Base-by-base conservation (phyloP, 2,888 invertebrate genomes). In the Cantharis rufa region DNA sequence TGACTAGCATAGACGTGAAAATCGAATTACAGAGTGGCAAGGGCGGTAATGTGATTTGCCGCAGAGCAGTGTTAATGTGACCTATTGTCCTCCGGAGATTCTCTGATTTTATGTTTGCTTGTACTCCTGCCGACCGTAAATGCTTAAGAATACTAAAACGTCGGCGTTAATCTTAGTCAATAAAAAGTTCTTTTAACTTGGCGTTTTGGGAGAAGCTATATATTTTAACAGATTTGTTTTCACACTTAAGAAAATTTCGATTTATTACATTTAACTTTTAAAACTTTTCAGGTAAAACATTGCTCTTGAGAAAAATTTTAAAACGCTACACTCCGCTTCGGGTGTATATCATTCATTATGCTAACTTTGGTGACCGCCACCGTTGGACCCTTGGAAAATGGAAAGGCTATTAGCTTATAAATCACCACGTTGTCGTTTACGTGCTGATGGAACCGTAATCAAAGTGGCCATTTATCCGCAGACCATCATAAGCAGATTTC, bases 61-160 rank as follows among this genome's bases (percentile, higher is more conserved):
- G 69, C 71, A 77, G 68, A 77, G 71, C 71, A 70, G 74, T 71
- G 74, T 71, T 77, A 77, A 77, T 77, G 77, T 74, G 71, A 77
- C 74, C 74, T 74, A 74, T 77, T 77, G 77, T 77, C 62, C 77
- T 74, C 74, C 28, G 24, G 69, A 77, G 77, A 74, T 28, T 69
- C 69, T 62, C 48, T 64, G 71, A 77, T 77, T 74, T 74, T 62
- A 62, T 71, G 66, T 74, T 70, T 72, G 15, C 70, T 70, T 74
- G 74, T 69, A 64, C 73, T 73, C 73, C 62, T 21, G 62, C 69
- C 62, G 69, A 63, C 69, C 73, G 73, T 73, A 73, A 73, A 69
- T 18, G 69, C 69, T 69, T 73, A 69, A 73, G 73, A 73, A 73
- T 73, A 73, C 73, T 69, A 68, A 72, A 68, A 69, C 27, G 61